Percentiles rank a stretch among this genome's conserved stretches.
phyloP scores from a whole-genome alignment of 1,140 invertebrate species.

The Berghia stephanieae region DNA sequence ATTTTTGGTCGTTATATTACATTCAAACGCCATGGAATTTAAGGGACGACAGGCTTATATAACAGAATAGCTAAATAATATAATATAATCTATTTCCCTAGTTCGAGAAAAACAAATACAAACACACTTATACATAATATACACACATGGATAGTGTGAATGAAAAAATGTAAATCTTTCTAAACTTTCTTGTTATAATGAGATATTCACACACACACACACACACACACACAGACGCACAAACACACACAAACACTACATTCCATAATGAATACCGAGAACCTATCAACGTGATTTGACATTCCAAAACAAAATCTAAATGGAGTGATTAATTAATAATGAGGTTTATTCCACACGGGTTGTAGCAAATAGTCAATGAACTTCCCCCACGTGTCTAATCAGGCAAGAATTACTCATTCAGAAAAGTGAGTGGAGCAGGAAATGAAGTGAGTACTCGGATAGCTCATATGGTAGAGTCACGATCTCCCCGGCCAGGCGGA shows the following conservation, averaged over 20 bases:
- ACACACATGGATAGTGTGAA: no score
- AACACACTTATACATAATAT: slow-evolving; percentile 16
- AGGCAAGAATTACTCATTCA: not conserved
- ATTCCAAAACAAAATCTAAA: slow-evolving; percentile 11
- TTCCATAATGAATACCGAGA: not conserved
- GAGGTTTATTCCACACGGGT: not conserved
- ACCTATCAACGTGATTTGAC: not conserved
- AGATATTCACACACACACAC: slow-evolving; percentile 20
- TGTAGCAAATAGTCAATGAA: not conserved
- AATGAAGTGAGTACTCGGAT: no score
- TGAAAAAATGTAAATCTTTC: no score
- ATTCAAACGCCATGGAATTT: not conserved
- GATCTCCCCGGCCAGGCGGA: no score
- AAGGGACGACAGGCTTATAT: not conserved
- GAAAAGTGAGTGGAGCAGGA: no score
- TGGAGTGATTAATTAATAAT: not conserved
- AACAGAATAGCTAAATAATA: not conserved
- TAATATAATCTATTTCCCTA: not conserved
- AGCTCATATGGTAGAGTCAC: no score
- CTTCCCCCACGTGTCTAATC: not conserved
- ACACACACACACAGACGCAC: slow-evolving; percentile 3
- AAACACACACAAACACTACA: not conserved
- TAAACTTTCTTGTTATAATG: no score
- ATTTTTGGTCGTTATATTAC: not conserved
- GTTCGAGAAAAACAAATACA: not conserved